Conservation (phyloP, 2,797 vertebrate species). For the Sylvia borin region DNA sequence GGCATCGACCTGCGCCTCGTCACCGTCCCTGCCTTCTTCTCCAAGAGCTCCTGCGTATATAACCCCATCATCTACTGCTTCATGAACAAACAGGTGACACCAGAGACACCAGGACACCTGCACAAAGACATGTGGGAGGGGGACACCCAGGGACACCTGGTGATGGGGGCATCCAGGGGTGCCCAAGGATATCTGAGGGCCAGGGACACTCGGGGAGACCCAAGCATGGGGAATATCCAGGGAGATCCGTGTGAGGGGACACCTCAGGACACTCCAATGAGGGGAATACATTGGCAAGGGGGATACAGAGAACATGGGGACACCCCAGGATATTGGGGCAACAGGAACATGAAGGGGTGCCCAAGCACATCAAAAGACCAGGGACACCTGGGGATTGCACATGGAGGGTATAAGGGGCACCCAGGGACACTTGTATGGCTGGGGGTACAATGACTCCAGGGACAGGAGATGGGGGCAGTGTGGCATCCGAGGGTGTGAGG, state of each 20-base stretch:
- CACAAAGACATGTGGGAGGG: background rate
- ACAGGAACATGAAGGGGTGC: accelerated
- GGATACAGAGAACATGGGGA: background rate
- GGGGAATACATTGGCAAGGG: background rate
- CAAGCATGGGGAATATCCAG: background rate
- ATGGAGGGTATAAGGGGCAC: too few relatives aligned
- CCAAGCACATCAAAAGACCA: background rate
- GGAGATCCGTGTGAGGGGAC: background rate
- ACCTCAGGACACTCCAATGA: background rate
- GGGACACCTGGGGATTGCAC: background rate
- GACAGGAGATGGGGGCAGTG: accelerated
- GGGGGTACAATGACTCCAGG: accelerated
- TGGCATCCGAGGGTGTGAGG: background rate
- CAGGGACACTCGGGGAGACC: background rate
- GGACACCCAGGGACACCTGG: background rate
- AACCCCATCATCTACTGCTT: conserved; percentile 84
- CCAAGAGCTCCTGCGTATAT: conserved; percentile 84
- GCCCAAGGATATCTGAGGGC: background rate
- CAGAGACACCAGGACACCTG: accelerated
- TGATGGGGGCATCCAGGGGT: too few relatives aligned
- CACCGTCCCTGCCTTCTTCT: conserved; percentile 86
- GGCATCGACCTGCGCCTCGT: conserved; percentile 79
- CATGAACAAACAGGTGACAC: conserved; percentile 86
- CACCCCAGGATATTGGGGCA: background rate
- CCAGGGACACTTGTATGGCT: too few relatives aligned